Conservation (phyloP, 2,113 vertebrate genomes). For the Cervus canadensis region DNA sequence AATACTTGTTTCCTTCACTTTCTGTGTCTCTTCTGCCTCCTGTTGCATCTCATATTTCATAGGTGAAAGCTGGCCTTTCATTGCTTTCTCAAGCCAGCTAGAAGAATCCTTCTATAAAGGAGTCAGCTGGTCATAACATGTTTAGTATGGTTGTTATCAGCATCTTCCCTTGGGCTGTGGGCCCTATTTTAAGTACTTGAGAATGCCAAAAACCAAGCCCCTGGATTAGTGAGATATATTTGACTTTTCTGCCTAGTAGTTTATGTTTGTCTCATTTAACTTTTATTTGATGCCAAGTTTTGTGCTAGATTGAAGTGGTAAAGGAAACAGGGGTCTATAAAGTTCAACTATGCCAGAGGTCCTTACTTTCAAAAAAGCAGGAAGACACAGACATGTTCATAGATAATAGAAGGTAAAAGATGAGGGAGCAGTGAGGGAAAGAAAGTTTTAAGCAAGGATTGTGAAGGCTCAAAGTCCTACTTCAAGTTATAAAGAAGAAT, state of each 20-base stretch:
- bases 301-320: not conserved
- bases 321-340: not conserved
- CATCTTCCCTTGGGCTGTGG: not conserved
- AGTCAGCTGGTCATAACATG: not conserved
- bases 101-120: not conserved
- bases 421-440: not conserved
- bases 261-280: conserved; percentile 25
- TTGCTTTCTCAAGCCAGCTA: not conserved
- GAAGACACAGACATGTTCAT: not conserved
- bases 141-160: not conserved
- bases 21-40: not conserved
- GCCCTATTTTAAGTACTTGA: not conserved
- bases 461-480: not conserved
- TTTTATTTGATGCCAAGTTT: not conserved
- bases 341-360: not conserved
- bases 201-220: not conserved
- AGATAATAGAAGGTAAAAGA: not conserved
- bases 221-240: not conserved
- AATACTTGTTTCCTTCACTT: not conserved
- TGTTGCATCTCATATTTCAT: not conserved
- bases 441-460: not conserved
- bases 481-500: not conserved
- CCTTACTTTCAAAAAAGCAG: not conserved
- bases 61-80: not conserved
- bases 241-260: not conserved